Conservation (phyloP, 2,113 vertebrate genomes). For the Lepidothrix coronata region DNA sequence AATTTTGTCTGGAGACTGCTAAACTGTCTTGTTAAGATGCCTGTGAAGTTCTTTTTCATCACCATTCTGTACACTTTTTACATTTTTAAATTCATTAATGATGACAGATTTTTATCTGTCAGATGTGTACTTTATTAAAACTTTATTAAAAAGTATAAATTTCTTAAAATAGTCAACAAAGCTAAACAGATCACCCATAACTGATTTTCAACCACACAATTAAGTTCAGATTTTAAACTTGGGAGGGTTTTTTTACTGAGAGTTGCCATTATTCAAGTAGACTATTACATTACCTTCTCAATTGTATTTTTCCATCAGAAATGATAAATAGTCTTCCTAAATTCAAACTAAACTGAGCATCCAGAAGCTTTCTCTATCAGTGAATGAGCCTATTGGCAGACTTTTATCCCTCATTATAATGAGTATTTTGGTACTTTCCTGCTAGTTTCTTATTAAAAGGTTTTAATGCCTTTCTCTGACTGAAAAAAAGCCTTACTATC, state of each 20-base stretch:
- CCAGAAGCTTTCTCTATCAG: background rate
- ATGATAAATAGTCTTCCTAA: background rate
- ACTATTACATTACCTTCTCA: background rate
- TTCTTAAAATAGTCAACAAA: background rate
- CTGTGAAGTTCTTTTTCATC: background rate
- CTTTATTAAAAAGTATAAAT: background rate
- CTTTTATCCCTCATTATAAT: background rate
- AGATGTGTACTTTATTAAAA: background rate
- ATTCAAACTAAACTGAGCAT: background rate
- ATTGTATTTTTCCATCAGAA: background rate
- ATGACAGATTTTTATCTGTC: background rate
- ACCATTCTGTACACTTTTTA: background rate
- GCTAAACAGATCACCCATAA: background rate
- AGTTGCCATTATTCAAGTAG: background rate
- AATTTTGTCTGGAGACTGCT: background rate
- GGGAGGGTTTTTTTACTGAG: background rate
- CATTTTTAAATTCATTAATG: background rate
- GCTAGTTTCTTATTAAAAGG: background rate
- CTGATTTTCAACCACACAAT: background rate
- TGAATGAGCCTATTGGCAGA: background rate
- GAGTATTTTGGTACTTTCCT: background rate
- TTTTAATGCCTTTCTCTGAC: background rate
- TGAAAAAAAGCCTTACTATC: background rate
- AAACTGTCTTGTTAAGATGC: background rate
- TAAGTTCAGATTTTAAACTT: background rate